Conservation (phyloP, 64 coral and sea anemone genomes). For the Stylophora pistillata region DNA sequence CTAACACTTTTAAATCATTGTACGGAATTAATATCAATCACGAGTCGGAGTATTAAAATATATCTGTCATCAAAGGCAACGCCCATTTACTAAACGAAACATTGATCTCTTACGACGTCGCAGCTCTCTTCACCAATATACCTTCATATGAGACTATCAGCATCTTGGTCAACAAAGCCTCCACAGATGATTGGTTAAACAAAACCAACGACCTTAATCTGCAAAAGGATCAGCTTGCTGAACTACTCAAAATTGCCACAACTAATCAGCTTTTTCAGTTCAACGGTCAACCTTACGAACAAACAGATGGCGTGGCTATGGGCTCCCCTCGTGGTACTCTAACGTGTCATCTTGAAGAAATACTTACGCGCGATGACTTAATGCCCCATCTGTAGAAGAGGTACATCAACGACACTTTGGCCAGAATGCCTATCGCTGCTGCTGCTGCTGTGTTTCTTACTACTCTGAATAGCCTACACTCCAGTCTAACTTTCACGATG, state of each 20-base stretch:
- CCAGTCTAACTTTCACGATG: constrained; percentile 30
- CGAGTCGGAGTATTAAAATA: no score
- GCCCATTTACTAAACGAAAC: no score
- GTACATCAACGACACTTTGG: constrained; percentile 20
- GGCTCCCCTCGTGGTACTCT: constrained; percentile 21
- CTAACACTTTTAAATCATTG: no score
- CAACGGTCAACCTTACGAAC: constrained; percentile 20
- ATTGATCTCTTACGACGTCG: no score
- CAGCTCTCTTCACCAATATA: constrained; percentile 18
- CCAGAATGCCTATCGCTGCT: constrained; percentile 43
- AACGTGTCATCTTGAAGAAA: constrained; percentile 22
- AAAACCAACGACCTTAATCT: constrained; percentile 55
- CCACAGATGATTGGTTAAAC: constrained; percentile 56
- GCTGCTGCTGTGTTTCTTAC: constrained; percentile 10
- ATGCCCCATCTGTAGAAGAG: background rate
- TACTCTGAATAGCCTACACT: constrained; percentile 24
- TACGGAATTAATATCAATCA: no score
- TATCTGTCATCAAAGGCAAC: no score
- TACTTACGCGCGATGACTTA: constrained; percentile 8
- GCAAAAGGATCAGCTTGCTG: constrained; percentile 21
- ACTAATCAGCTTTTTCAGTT: constrained; percentile 49
- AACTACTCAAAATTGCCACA: constrained; percentile 34
- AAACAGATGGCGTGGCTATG: background rate
- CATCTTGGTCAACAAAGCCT: constrained; percentile 52
- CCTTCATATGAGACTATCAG: no score